Evolutionary conservation across 2,888 invertebrate species (phyloP).

Genomic region (Blastobasis lacticolella): DNA sequence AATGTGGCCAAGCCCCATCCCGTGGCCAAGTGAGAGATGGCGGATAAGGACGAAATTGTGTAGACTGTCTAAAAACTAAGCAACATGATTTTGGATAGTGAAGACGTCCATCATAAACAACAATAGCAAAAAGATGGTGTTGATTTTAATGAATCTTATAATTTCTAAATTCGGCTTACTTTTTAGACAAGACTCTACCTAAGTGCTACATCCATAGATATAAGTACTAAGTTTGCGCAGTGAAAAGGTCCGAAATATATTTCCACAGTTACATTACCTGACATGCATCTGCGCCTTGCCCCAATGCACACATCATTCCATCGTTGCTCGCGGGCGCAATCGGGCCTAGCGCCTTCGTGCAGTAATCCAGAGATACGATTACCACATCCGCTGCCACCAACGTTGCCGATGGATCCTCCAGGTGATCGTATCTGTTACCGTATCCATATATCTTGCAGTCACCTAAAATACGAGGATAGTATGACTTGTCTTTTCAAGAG

Average conservation of each 20-base stretch:
- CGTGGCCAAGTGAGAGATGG: too few species aligned
- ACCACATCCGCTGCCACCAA: conserved; percentile 38
- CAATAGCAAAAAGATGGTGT: too few species aligned
- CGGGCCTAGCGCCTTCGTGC: conserved; percentile 36
- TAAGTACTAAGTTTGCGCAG: neutral
- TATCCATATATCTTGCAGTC: conserved; percentile 57
- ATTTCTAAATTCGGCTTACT: too few species aligned
- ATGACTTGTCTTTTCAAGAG: too few species aligned
- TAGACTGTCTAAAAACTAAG: too few species aligned
- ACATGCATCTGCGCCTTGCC: conserved; percentile 52
- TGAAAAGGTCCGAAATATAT: neutral
- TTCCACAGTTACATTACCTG: conserved; percentile 33
- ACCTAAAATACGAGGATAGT: conserved; percentile 31
- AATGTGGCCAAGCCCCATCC: too few species aligned
- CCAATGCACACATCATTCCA: conserved; percentile 65
- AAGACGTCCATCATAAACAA: too few species aligned
- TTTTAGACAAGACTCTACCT: too few species aligned
- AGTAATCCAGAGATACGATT: conserved; percentile 53
- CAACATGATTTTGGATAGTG: too few species aligned
- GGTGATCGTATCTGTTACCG: conserved; percentile 32
- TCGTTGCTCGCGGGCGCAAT: conserved; percentile 41
- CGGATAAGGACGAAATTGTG: too few species aligned
- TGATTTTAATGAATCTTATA: too few species aligned
- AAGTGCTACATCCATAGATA: too few species aligned
- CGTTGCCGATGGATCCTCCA: conserved; percentile 29